Evolutionary conservation across 2,888 invertebrate genomes (phyloP).

Genomic region (Troides helena): DNA sequence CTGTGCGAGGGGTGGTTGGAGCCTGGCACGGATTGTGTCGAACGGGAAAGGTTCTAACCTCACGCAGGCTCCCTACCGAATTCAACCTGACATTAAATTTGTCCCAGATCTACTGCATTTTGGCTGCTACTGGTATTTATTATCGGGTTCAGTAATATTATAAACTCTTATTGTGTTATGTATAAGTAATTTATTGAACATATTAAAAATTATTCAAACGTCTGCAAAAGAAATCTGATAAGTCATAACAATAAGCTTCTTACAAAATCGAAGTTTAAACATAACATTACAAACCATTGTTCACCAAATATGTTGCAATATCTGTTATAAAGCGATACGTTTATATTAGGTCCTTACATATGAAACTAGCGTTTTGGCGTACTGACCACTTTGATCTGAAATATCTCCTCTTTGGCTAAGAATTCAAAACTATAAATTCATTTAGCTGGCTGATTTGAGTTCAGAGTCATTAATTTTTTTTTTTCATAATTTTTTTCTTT

Average conservation of each 20-base stretch:
- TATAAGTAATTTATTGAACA: neutral
- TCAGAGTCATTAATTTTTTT: too few relatives aligned
- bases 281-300: slow-evolving; percentile 70
- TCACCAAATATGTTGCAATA: slow-evolving; percentile 60
- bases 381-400: too few relatives aligned
- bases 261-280: slow-evolving; percentile 63
- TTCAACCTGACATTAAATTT: slow-evolving; percentile 53
- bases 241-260: slow-evolving; percentile 59
- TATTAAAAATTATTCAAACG: neutral
- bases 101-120: slow-evolving; percentile 38
- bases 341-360: neutral
- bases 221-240: slow-evolving; percentile 44
- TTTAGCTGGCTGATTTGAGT: too few relatives aligned
- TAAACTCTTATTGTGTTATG: too few relatives aligned
- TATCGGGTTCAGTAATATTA: too few relatives aligned
- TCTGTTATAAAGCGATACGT: slow-evolving; percentile 51
- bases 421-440: too few relatives aligned
- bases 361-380: too few relatives aligned
- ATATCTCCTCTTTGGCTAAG: too few relatives aligned
- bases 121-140: neutral
- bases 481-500: too few relatives aligned
- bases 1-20: slow-evolving; percentile 57
- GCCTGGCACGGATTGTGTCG: slow-evolving; percentile 68
- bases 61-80: slow-evolving; percentile 58
- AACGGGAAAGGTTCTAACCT: slow-evolving; percentile 50